These are phyloP conservation scores for Ptilorrhoa leucosticta DNA, from an alignment of 2,113 vertebrate genomes.

Conservation along the genomic window DNA sequence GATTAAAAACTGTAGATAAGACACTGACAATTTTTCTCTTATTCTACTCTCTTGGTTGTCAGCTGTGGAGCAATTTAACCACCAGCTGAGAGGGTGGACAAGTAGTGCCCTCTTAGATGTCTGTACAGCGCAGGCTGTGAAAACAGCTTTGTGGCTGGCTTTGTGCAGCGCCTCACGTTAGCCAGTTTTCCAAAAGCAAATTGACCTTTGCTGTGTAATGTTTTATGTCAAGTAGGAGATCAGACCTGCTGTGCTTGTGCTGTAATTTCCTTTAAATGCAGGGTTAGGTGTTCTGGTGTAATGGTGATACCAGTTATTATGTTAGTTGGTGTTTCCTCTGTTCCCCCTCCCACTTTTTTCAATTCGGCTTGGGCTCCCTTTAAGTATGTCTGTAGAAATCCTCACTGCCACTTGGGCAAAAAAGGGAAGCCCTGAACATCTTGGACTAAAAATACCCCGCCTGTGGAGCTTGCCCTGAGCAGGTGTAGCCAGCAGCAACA, in stretches of 20 bases:
- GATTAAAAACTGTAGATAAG: slow-evolving; percentile 38
- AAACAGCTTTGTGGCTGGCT: neutral
- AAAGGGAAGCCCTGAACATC: neutral
- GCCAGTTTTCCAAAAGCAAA: slow-evolving; percentile 40
- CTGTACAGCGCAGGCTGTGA: neutral
- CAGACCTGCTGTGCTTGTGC: neutral
- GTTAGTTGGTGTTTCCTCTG: neutral
- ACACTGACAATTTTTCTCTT: slow-evolving; percentile 24
- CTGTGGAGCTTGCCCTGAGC: neutral
- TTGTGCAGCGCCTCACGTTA: rapidly evolving
- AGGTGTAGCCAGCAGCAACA: neutral
- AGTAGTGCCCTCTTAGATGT: neutral
- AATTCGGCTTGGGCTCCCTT: neutral
- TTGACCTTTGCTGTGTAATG: neutral
- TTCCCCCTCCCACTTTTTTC: neutral
- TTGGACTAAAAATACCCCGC: neutral
- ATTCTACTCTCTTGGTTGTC: neutral
- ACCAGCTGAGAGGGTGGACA: slow-evolving; percentile 22
- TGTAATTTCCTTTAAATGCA: slow-evolving; percentile 13
- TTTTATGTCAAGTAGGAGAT: slow-evolving; percentile 6
- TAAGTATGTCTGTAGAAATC: neutral
- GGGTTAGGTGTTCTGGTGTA: neutral
- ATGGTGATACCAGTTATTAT: neutral
- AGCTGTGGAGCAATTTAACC: slow-evolving; percentile 38
- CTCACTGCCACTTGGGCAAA: neutral